A percentile compares a stretch with the other conserved stretches of the same genome.
phyloP scores from a whole-genome alignment of 2,113 vertebrate genomes.

The Phrynosoma platyrhinos region DNA sequence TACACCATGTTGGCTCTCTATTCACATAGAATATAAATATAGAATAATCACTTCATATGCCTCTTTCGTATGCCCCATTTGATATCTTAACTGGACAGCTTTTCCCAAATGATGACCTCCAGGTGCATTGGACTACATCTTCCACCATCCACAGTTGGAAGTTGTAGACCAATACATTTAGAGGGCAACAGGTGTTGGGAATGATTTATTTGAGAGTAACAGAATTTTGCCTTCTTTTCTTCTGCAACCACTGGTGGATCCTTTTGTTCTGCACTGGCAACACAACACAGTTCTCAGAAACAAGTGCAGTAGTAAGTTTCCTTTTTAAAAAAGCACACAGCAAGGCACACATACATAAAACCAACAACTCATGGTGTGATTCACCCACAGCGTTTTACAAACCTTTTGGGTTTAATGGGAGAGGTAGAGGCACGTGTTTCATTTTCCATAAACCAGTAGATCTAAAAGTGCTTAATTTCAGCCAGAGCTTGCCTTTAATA shows the following conservation, averaged over 20 bases:
- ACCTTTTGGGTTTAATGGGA: not conserved
- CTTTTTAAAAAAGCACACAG: too few species aligned
- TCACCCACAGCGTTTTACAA: not conserved
- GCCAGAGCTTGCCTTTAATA: not conserved
- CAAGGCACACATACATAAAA: not conserved
- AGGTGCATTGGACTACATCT: not conserved
- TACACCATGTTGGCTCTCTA: too few species aligned
- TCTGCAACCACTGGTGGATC: not conserved
- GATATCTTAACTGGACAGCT: too few species aligned
- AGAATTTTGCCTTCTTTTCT: too few species aligned
- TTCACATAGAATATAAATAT: too few species aligned
- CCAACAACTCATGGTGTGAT: not conserved
- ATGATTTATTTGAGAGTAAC: too few species aligned
- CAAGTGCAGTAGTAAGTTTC: not conserved
- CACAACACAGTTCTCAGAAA: not conserved
- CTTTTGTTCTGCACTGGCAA: not conserved
- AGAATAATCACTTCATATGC: too few species aligned
- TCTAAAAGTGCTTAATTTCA: not conserved
- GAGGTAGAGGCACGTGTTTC: not conserved
- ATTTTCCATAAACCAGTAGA: not conserved
- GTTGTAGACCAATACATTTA: too few species aligned
- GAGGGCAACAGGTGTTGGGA: not conserved
- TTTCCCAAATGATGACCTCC: not conserved
- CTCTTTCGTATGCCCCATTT: too few species aligned
- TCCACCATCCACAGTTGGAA: not conserved